phyloP scores from a whole-genome alignment of 2,888 invertebrate genomes.

The Lasioglossum calceatum region DNA sequence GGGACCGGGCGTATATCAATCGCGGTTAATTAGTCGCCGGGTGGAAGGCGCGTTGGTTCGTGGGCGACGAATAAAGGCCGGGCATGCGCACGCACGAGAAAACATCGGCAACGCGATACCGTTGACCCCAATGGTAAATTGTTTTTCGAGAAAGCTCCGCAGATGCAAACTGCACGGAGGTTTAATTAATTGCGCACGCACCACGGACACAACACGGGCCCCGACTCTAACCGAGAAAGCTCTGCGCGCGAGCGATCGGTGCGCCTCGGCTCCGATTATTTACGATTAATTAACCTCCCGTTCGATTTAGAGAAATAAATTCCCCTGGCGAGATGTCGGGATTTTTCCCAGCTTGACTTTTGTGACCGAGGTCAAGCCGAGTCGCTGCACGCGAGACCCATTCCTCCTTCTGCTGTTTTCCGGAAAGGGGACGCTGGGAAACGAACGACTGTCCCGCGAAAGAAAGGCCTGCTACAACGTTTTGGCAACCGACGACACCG shows the following conservation, averaged over 20 bases:
- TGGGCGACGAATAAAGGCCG: conserved; percentile 60
- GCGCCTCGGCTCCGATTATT: conserved; percentile 36
- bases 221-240: conserved; percentile 16
- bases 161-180: conserved; percentile 37
- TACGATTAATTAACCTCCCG: conserved; percentile 69
- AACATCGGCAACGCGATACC: conserved; percentile 63
- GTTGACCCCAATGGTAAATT: conserved; percentile 70
- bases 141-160: conserved; percentile 61
- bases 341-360: conserved; percentile 6
- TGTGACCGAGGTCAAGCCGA: conserved; percentile 23
- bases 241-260: not conserved
- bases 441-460: not conserved
- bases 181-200: conserved; percentile 53
- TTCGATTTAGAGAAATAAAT: conserved; percentile 42
- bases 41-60: conserved; percentile 41
- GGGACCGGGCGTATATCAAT: conserved; percentile 63
- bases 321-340: conserved; percentile 13
- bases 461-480: conserved; percentile 35
- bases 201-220: conserved; percentile 34
- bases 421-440: not conserved
- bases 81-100: conserved; percentile 42
- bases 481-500: conserved; percentile 31
- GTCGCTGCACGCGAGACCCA: not conserved
- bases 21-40: conserved; percentile 68
- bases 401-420: not conserved